These are phyloP conservation scores for Tupaia chinensis DNA, from an alignment of 2,113 vertebrate genomes.

Conservation along the genomic window DNA sequence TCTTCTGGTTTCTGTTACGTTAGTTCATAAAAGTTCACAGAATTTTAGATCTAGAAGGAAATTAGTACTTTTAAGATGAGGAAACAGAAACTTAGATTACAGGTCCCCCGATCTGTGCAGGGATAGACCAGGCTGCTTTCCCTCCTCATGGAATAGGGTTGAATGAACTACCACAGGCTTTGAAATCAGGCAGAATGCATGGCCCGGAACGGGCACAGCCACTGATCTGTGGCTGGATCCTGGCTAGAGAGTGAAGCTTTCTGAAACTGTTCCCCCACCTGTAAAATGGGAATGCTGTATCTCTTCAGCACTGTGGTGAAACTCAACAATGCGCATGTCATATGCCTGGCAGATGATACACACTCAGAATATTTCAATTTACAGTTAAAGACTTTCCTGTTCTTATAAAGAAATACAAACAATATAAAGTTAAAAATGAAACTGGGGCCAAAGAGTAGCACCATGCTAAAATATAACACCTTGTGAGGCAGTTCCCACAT, in stretches of 20 bases:
- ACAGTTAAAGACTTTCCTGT: not conserved
- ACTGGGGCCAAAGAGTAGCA: too few relatives aligned
- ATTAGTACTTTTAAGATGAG: conserved; percentile 65
- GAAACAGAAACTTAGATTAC: conserved; percentile 52
- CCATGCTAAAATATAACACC: too few relatives aligned
- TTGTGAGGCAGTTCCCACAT: too few relatives aligned
- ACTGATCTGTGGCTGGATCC: not conserved
- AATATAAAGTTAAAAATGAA: conserved; percentile 13
- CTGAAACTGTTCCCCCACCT: not conserved
- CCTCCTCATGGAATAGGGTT: not conserved
- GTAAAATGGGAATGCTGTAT: not conserved
- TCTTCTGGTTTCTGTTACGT: conserved; percentile 78
- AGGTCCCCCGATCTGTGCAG: not conserved
- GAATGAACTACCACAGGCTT: not conserved
- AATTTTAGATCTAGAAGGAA: conserved; percentile 65
- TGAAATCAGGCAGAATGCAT: not conserved
- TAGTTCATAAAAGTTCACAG: conserved; percentile 77
- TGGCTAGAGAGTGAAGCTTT: not conserved
- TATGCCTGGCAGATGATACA: not conserved
- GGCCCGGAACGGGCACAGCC: not conserved
- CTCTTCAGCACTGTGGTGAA: not conserved
- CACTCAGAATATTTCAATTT: not conserved
- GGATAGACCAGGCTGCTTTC: not conserved
- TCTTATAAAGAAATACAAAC: conserved; percentile 21
- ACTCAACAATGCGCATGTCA: not conserved